phyloP scores from a whole-genome alignment of 2,797 vertebrate species.

The Hipposideros larvatus region DNA sequence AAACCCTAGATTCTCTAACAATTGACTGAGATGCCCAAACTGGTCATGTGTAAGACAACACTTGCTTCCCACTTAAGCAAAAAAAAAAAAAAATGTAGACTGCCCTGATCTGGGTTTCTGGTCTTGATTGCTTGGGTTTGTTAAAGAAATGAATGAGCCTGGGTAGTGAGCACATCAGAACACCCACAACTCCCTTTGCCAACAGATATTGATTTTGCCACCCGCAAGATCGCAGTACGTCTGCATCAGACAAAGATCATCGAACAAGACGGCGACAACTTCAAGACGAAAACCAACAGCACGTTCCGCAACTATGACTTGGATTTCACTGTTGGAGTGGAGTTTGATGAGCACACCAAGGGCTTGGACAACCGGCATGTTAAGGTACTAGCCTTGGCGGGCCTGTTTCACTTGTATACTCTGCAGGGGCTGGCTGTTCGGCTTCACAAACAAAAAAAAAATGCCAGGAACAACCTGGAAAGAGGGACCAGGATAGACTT shows the following conservation, averaged over 20 bases:
- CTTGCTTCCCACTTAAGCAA: not conserved
- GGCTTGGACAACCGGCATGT: slow-evolving; percentile 92
- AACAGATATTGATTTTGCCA: slow-evolving; percentile 95
- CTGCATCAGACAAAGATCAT: slow-evolving; percentile 95
- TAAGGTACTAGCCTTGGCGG: slow-evolving; percentile 87
- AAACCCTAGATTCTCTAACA: not conserved
- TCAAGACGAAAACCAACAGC: slow-evolving; percentile 94
- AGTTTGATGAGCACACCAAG: slow-evolving; percentile 95
- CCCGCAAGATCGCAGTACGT: slow-evolving; percentile 93
- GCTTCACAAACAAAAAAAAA: not conserved
- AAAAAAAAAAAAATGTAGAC: not conserved
- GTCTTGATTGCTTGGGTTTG: not conserved
- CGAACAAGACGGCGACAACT: slow-evolving; percentile 92
- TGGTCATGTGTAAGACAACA: not conserved
- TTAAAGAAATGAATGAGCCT: slow-evolving; percentile 73
- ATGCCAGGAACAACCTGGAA: not conserved
- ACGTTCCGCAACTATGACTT: slow-evolving; percentile 95
- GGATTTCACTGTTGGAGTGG: slow-evolving; percentile 92
- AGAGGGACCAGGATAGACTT: not conserved
- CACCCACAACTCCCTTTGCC: slow-evolving; percentile 69
- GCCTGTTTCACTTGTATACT: not conserved
- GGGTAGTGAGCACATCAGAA: not conserved
- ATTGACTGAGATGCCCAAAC: not conserved
- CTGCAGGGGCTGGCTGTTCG: not conserved
- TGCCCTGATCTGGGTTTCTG: not conserved